These are phyloP conservation scores for Felis catus DNA, from an alignment of 2,113 vertebrate species.

Conservation along the genomic window DNA sequence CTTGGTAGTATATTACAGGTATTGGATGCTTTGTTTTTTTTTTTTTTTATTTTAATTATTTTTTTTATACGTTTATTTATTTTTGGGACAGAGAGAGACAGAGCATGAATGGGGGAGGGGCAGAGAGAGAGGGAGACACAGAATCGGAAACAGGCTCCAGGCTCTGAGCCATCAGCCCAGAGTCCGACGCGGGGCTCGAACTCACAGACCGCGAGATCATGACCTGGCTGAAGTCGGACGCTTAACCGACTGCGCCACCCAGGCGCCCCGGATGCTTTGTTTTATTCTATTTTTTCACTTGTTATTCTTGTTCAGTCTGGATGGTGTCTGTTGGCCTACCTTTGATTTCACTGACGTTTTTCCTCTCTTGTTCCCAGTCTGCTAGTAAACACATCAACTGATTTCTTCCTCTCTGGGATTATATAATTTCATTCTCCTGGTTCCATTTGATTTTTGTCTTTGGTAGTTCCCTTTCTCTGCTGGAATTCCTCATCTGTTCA, in stretches of 20 bases:
- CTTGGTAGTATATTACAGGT: not conserved
- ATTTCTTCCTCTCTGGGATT: not conserved
- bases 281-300: not conserved
- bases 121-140: no score
- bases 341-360: not conserved
- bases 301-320: not conserved
- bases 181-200: no score
- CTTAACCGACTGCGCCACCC: no score
- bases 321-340: not conserved
- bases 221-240: no score
- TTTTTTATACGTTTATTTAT: no score
- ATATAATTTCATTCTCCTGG: not conserved
- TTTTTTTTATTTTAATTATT: no score
- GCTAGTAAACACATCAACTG: not conserved
- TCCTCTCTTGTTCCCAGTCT: not conserved
- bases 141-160: no score
- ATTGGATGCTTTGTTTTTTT: not conserved
- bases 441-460: not conserved
- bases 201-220: no score
- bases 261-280: not conserved
- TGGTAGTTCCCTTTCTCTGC: not conserved
- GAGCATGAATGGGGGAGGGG: no score
- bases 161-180: no score
- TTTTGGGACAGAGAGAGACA: no score
- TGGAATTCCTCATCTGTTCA: not conserved